Evolutionary conservation across 2,797 vertebrate genomes (phyloP).

Genomic region (Hemibagrus guttatus): DNA sequence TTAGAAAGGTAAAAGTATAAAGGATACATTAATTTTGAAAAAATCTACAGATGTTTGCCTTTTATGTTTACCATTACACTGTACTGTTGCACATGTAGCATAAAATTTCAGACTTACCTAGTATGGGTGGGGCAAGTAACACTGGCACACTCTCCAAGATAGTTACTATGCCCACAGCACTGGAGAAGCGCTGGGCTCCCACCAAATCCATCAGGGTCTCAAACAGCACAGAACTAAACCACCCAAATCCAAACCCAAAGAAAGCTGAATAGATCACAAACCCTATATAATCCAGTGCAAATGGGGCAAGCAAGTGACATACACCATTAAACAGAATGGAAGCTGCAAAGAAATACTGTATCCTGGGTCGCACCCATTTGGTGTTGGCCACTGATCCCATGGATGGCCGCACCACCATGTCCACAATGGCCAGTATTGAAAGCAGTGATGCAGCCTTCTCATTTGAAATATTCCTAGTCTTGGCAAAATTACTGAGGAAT

Average conservation of each 20-base stretch:
- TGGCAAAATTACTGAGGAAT: conserved; percentile 94
- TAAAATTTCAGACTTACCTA: conserved; percentile 78
- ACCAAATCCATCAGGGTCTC: conserved; percentile 98
- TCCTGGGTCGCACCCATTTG: conserved; percentile 87
- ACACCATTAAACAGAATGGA: conserved; percentile 86
- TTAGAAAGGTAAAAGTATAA: not conserved
- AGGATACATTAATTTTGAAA: not conserved
- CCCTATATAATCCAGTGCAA: conserved; percentile 80
- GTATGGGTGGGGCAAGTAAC: conserved; percentile 89
- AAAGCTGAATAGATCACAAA: conserved; percentile 88
- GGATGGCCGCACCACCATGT: conserved; percentile 94
- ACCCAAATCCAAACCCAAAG: conserved; percentile 95
- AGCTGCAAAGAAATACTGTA: conserved; percentile 93
- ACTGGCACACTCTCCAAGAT: conserved; percentile 96
- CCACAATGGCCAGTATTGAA: conserved; percentile 92
- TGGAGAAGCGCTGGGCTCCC: conserved; percentile 91
- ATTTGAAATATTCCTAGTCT: conserved; percentile 85
- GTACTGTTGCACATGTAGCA: not conserved
- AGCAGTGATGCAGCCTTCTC: conserved; percentile 93
- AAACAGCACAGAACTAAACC: conserved; percentile 92
- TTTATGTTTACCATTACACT: not conserved
- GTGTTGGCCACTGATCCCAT: conserved; percentile 96
- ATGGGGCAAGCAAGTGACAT: conserved; percentile 87
- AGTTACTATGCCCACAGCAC: conserved; percentile 93
- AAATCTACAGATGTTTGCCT: not conserved